Percentiles rank a stretch among this genome's conserved stretches.
These are phyloP conservation scores for Furnarius figulus DNA, from an alignment of 2,113 vertebrate species.

Conservation along the genomic window DNA sequence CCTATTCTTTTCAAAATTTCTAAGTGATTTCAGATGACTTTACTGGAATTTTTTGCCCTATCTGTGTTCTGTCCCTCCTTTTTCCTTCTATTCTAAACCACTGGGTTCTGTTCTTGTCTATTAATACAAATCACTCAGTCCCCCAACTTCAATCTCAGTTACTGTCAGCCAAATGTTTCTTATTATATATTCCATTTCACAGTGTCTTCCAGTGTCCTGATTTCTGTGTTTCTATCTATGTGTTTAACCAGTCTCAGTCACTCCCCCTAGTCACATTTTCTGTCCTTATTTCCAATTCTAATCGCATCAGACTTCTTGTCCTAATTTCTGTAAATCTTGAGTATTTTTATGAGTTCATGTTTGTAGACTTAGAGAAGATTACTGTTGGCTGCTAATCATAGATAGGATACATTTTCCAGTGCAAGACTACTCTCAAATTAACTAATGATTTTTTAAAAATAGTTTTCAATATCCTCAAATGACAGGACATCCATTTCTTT, in stretches of 20 bases:
- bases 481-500: neutral
- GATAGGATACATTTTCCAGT: neutral
- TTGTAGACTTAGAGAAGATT: neutral
- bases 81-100: neutral
- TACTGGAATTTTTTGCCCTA: neutral
- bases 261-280: neutral
- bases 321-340: constrained; percentile 3
- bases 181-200: neutral
- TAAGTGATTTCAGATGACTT: neutral
- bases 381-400: neutral
- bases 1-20: neutral
- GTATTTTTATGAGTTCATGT: neutral
- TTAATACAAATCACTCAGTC: neutral
- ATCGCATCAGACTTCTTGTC: neutral
- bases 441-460: constrained; percentile 1
- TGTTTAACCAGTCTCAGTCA: neutral
- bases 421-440: neutral
- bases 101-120: neutral
- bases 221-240: neutral
- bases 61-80: neutral
- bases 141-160: neutral
- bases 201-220: neutral
- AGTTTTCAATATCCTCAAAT: constrained; percentile 11
- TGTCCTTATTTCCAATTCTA: neutral
- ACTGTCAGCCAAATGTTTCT: neutral